Percentiles rank a stretch among this genome's conserved stretches.
phyloP scores from a whole-genome alignment of 2,113 vertebrate genomes.

The Gasterosteus aculeatus region DNA sequence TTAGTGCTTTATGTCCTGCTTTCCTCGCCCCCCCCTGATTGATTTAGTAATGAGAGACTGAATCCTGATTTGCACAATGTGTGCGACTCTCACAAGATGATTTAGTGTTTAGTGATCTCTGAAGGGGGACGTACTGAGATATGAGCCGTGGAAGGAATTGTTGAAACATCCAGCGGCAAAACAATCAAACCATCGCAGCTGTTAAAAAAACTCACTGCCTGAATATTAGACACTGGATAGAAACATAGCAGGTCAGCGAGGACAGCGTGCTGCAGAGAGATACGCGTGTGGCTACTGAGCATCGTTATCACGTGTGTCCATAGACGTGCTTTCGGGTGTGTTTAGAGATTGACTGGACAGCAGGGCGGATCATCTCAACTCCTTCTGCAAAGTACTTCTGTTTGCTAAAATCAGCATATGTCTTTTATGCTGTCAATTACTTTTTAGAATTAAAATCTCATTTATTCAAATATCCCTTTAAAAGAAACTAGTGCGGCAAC shows the following conservation, averaged over 20 bases:
- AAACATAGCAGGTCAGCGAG: neutral
- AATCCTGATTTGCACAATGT: no score
- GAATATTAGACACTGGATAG: constrained; percentile 1
- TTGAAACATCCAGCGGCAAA: no score
- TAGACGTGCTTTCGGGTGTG: constrained; percentile 40
- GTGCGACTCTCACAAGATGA: no score
- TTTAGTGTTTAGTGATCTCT: no score
- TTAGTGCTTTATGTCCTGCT: no score
- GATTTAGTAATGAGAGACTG: no score
- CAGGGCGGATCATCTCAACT: constrained; percentile 18
- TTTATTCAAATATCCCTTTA: neutral
- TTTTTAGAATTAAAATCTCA: neutral
- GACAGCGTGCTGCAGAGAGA: constrained; percentile 20
- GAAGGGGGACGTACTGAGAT: no score
- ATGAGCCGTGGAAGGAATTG: no score
- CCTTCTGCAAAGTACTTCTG: neutral
- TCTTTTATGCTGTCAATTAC: neutral
- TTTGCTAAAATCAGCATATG: neutral
- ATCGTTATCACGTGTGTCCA: constrained; percentile 48
- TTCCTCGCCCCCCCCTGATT: no score
- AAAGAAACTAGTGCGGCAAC: neutral
- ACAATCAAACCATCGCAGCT: neutral
- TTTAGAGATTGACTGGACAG: constrained; percentile 28
- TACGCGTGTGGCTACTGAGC: constrained; percentile 9
- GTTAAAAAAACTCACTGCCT: neutral